Conservation (phyloP, 2,113 vertebrate species). For the Lates calcarifer region DNA sequence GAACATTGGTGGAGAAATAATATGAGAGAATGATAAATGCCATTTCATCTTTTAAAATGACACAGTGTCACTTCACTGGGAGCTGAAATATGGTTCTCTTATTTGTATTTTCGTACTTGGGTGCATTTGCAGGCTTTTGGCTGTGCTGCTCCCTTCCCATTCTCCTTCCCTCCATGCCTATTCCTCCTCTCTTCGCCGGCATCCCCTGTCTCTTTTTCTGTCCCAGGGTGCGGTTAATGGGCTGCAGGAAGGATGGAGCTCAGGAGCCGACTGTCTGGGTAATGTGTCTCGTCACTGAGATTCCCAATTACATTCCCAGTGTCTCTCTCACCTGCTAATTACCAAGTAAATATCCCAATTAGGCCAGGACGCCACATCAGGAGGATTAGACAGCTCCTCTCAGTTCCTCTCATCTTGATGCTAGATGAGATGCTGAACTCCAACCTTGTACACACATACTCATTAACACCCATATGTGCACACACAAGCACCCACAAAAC, state of each 20-base stretch:
- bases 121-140: constrained; percentile 32
- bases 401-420: constrained; percentile 68
- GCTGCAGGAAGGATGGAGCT: constrained; percentile 79
- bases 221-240: constrained; percentile 79
- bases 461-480: constrained; percentile 64
- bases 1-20: constrained; percentile 63
- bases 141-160: constrained; percentile 2
- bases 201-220: constrained; percentile 56
- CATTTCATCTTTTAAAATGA: constrained; percentile 56
- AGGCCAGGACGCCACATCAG: constrained; percentile 85
- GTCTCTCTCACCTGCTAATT: constrained; percentile 89
- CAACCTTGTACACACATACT: constrained; percentile 67
- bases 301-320: constrained; percentile 85
- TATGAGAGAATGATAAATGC: constrained; percentile 68
- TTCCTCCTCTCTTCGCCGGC: constrained; percentile 11
- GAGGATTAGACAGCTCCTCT: constrained; percentile 82
- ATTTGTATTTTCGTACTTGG: constrained; percentile 44
- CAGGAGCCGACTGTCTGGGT: constrained; percentile 78
- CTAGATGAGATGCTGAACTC: constrained; percentile 75
- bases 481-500: constrained; percentile 32
- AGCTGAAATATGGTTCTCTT: constrained; percentile 58
- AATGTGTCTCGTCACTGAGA: constrained; percentile 84
- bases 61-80: constrained; percentile 50
- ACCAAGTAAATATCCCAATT: constrained; percentile 92
- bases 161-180: not conserved